Percentiles rank a stretch among this genome's conserved stretches.
Evolutionary conservation across 2,797 vertebrate genomes (phyloP).

Genomic region (Circus cinereus): DNA sequence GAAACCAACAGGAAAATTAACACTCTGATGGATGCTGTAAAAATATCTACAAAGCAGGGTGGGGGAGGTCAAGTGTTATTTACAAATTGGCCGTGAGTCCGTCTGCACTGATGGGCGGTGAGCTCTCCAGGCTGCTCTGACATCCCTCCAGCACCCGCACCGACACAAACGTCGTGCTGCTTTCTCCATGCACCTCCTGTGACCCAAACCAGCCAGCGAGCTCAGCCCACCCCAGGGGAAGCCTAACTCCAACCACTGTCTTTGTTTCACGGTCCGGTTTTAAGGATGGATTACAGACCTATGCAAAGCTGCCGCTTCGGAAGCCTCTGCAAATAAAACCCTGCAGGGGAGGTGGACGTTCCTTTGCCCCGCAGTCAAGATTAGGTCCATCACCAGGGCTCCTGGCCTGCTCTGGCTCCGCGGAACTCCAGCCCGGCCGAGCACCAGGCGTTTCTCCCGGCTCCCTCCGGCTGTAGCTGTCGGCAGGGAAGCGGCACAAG

Average conservation of each 20-base stretch:
- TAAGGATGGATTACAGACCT: neutral
- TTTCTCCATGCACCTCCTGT: neutral
- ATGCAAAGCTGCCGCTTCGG: neutral
- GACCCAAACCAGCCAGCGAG: neutral
- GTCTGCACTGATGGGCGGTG: neutral
- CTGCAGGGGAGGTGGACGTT: too few species aligned
- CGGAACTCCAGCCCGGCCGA: neutral
- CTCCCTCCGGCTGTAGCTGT: neutral
- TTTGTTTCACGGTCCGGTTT: neutral
- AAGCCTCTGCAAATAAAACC: neutral
- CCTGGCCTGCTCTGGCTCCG: neutral
- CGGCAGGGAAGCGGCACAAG: neutral
- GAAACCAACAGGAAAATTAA: rapidly evolving
- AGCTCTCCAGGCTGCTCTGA: neutral
- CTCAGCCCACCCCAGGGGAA: neutral
- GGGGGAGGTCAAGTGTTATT: neutral
- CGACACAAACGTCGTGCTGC: neutral
- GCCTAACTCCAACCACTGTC: too few species aligned
- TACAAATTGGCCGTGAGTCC: rapidly evolving
- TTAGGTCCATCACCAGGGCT: neutral
- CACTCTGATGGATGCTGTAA: rapidly evolving
- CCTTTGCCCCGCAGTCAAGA: neutral
- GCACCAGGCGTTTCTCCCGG: too few species aligned
- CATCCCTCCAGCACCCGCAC: neutral
- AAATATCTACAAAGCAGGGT: rapidly evolving